Base-by-base conservation (phyloP, 2,888 invertebrate species). In the Scelioninae gen. 1 region DNA sequence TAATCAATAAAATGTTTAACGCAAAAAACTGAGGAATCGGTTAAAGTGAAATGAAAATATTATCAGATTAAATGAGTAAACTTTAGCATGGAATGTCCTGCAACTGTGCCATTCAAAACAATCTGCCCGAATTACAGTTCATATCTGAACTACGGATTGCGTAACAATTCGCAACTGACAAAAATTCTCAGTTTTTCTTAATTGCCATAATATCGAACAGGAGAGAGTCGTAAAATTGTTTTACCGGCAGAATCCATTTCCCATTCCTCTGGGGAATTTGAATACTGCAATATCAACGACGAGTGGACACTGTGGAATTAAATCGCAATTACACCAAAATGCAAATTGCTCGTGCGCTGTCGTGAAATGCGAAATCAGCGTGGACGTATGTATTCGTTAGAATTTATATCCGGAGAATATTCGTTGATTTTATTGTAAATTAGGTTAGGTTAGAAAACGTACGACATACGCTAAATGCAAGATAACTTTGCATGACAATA, bases 261-360 rank as follows among this genome's bases (percentile, higher is more conserved):
- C 77, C 58, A 69, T 62, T 60, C 55, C 77, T 56, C 60, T 56
- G 62, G 51, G 69, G 77, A 62, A 77, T 77, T 58, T 68, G 66
- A 77, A 77, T 69, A 60, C 62, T 43, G 66, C 77, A 62, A 53
- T 69, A 69, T 69, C 38, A 66, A 62, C 69, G 49, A 66, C 75
- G 69, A 77, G 69, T 69, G 77, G 58, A 69, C 66, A 38, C 69
- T 78, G 45, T 23, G 56, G 63, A 78, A 69, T 78, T 78, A 69
- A 78, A 78, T 63, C 77, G 68, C 69, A 71, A 77, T 77, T 69
- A 78, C 77, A 69, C 69, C 55, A 53, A 78, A 78, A 69, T 71
- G 77, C 56, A 78, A 78, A 69, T 71, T 56, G 49, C 47, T 63
- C 77, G 77, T 77, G 77, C 40, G 65, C 32, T 68, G 56, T 60